phyloP scores from a whole-genome alignment of 2,888 invertebrate species.

The Oligia strigilis region DNA sequence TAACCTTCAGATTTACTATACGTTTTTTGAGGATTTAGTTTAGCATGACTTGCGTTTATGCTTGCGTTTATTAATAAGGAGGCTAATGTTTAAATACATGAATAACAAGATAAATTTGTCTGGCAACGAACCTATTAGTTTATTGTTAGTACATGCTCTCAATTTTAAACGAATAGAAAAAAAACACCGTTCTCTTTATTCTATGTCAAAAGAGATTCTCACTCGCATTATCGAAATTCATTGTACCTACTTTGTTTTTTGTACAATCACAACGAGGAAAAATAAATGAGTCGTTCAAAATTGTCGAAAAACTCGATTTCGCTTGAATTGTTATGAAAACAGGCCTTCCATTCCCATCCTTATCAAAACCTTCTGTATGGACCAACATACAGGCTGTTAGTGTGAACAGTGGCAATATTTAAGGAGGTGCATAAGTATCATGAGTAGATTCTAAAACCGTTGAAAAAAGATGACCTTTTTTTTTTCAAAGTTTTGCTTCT shows the following conservation, averaged over 20 bases:
- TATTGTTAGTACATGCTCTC: constrained; percentile 9
- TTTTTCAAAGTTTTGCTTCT: no score
- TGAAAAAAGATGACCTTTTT: no score
- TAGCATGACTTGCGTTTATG: background rate
- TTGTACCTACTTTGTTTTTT: constrained; percentile 3
- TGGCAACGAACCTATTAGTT: background rate
- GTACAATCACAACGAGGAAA: constrained; percentile 6
- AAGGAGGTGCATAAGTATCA: no score
- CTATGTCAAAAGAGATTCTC: constrained; percentile 9
- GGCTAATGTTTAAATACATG: background rate
- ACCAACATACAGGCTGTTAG: no score
- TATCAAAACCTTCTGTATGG: constrained; percentile 5
- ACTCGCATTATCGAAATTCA: constrained; percentile 4
- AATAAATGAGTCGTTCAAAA: constrained; percentile 24
- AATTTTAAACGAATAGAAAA: background rate
- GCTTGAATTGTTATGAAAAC: constrained; percentile 13
- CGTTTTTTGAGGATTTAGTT: background rate
- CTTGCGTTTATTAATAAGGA: background rate
- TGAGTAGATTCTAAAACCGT: no score
- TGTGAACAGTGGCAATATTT: no score
- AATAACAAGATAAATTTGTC: background rate
- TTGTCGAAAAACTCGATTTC: background rate
- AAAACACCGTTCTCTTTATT: constrained; percentile 7
- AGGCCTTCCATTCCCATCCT: constrained; percentile 6
- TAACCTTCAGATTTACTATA: background rate